Evolutionary conservation across 2,888 invertebrate genomes (phyloP).

Genomic region (Asteroscopus sphinx): DNA sequence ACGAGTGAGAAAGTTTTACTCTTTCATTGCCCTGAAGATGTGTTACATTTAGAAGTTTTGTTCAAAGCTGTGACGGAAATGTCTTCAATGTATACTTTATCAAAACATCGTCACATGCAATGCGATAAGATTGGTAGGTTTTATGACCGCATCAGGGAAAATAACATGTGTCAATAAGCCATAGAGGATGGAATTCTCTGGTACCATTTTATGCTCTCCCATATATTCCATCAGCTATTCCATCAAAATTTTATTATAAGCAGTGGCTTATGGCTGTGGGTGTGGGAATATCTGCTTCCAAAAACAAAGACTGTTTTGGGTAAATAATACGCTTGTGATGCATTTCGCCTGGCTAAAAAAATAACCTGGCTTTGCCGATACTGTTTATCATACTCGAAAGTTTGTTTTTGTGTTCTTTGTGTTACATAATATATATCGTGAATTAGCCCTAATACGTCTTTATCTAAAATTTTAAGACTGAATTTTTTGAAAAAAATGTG

Average conservation of each 20-base stretch:
- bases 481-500: no score
- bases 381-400: slow-evolving; percentile 13
- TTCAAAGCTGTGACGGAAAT: slow-evolving; percentile 23
- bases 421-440: neutral
- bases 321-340: slow-evolving; percentile 45
- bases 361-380: slow-evolving; percentile 12
- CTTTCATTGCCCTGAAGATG: slow-evolving; percentile 2
- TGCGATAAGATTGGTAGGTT: slow-evolving; percentile 77
- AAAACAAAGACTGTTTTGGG: slow-evolving; percentile 40
- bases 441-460: no score
- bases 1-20: slow-evolving; percentile 6
- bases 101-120: slow-evolving; percentile 68
- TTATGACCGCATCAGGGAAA: slow-evolving; percentile 78
- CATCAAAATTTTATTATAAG: slow-evolving; percentile 77
- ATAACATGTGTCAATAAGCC: slow-evolving; percentile 82
- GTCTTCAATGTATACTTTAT: slow-evolving; percentile 66
- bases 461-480: no score
- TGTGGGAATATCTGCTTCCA: slow-evolving; percentile 42
- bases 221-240: slow-evolving; percentile 69
- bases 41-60: slow-evolving; percentile 13
- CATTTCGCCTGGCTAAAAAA: slow-evolving; percentile 23
- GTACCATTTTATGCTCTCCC: slow-evolving; percentile 72
- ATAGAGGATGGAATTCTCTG: slow-evolving; percentile 71
- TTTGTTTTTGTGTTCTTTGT: neutral
- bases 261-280: slow-evolving; percentile 57